These are phyloP conservation scores for Micrasema longulum DNA, from an alignment of 1,140 invertebrate genomes.

Conservation along the genomic window DNA sequence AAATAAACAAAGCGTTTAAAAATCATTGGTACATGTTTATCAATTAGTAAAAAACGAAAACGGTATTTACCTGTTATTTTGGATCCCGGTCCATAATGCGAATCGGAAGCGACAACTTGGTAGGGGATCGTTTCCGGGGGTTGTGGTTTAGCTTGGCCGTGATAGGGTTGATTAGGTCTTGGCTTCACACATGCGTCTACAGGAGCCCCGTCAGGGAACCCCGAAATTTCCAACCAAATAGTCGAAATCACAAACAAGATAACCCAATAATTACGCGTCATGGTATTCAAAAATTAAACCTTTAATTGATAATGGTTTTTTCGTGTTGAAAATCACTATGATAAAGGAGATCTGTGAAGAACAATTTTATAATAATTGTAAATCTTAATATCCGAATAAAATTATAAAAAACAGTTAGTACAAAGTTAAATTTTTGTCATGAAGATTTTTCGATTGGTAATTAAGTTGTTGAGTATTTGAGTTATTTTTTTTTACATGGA, in stretches of 20 bases:
- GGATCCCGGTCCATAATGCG: conserved; percentile 73
- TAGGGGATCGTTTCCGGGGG: conserved; percentile 74
- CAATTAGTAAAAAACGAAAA: not conserved
- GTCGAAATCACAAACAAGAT: conserved; percentile 1
- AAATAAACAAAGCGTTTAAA: too few relatives aligned
- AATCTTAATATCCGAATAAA: too few relatives aligned
- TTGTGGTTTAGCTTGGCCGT: conserved; percentile 76
- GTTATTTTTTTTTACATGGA: too few relatives aligned
- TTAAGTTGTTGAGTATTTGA: too few relatives aligned
- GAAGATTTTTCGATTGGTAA: too few relatives aligned
- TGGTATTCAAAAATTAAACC: not conserved
- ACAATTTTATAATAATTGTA: too few relatives aligned
- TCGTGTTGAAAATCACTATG: too few relatives aligned
- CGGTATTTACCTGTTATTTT: conserved; percentile 71
- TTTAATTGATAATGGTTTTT: too few relatives aligned
- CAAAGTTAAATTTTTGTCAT: too few relatives aligned
- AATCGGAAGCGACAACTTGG: conserved; percentile 72
- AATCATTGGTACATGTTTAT: not conserved
- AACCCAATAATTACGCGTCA: conserved; percentile 12
- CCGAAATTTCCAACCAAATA: conserved; percentile 12
- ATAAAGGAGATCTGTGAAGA: too few relatives aligned
- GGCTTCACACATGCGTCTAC: conserved; percentile 82
- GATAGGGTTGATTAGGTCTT: conserved; percentile 78
- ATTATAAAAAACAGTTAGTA: too few relatives aligned
- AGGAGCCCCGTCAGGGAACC: conserved; percentile 81